phyloP scores from a whole-genome alignment of 2,113 vertebrate species.

The Thinocorus orbignyianus region DNA sequence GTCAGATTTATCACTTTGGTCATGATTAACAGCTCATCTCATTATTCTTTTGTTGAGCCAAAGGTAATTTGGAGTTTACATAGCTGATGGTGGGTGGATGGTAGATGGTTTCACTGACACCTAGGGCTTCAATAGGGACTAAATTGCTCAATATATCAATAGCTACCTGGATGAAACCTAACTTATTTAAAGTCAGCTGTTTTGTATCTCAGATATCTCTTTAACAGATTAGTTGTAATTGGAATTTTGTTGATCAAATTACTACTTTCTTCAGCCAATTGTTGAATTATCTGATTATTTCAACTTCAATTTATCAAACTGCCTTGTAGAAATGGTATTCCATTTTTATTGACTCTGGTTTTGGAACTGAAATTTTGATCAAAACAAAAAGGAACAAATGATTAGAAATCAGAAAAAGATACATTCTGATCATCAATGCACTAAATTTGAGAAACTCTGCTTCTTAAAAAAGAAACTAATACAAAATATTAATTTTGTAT shows the following conservation, averaged over 20 bases:
- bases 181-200: not conserved
- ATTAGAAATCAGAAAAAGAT: not conserved
- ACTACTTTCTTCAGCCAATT: not conserved
- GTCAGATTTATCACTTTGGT: not conserved
- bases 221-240: not conserved
- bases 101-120: not conserved
- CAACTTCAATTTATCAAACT: not conserved
- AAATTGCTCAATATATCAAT: not conserved
- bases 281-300: not conserved
- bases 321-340: not conserved
- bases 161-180: not conserved
- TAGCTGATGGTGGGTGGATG: not conserved
- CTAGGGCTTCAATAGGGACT: not conserved
- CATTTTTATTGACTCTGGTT: not conserved
- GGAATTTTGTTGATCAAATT: not conserved
- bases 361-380: not conserved
- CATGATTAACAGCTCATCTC: not conserved
- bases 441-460: not conserved
- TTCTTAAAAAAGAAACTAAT: not conserved
- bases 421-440: not conserved
- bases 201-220: not conserved
- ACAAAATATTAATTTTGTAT: not conserved
- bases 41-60: not conserved
- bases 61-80: not conserved
- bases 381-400: not conserved